A percentile compares a stretch with the other conserved stretches of the same genome.
These are phyloP conservation scores for Riptortus pedestris DNA, from an alignment of 1,140 invertebrate species.

Conservation along the genomic window DNA sequence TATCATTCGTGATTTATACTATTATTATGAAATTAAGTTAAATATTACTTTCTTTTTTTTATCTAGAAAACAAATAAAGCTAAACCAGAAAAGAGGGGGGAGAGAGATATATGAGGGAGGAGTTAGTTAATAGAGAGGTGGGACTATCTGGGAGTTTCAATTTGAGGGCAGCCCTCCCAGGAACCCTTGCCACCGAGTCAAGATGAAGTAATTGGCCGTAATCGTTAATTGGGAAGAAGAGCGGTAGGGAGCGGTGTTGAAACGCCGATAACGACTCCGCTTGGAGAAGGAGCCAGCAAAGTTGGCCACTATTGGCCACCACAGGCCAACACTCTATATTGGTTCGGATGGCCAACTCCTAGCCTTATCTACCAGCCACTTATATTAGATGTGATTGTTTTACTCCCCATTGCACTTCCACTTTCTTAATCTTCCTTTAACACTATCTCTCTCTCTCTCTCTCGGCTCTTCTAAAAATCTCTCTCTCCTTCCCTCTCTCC, in stretches of 20 bases:
- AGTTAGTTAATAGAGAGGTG: neutral
- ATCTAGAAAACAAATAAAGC: too few species aligned
- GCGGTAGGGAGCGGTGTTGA: neutral
- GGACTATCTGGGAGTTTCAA: neutral
- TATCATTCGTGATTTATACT: too few species aligned
- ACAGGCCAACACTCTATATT: neutral
- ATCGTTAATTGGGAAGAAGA: neutral
- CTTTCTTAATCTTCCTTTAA: neutral
- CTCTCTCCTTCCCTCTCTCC: neutral
- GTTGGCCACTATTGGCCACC: neutral
- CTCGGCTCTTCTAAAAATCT: neutral
- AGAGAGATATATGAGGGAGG: neutral
- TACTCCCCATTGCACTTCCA: neutral
- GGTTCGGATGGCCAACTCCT: neutral
- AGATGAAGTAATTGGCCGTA: neutral
- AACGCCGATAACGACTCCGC: neutral
- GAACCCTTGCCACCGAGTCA: neutral
- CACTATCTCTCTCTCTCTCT: slow-evolving; percentile 4
- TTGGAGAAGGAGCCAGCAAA: neutral
- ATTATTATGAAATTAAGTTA: too few species aligned
- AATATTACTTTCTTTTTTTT: too few species aligned
- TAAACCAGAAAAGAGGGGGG: too few species aligned
- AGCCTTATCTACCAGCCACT: neutral
- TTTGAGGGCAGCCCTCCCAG: neutral
- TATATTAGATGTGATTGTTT: neutral